Evolutionary conservation across 2,797 vertebrate species (phyloP).

Genomic region (Amblyopsis hoosieri): DNA sequence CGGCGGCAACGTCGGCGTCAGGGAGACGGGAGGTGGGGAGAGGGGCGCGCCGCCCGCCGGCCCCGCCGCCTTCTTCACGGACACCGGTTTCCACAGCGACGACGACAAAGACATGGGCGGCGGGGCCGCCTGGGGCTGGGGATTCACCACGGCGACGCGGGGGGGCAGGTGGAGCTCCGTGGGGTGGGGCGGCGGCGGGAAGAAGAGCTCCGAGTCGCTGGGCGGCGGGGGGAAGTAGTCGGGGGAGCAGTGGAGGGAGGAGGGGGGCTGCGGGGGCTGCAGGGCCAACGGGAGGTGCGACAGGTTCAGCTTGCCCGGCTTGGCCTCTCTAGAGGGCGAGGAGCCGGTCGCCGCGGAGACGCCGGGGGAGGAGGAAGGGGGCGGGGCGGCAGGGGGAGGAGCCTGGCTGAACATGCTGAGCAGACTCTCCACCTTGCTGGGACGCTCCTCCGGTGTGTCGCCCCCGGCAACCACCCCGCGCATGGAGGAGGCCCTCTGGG

Average conservation of each 20-base stretch:
- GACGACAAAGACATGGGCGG: constrained; percentile 44
- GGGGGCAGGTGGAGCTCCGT: constrained; percentile 86
- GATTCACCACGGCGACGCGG: constrained; percentile 92
- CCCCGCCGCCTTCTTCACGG: constrained; percentile 86
- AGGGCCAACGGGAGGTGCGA: constrained; percentile 84
- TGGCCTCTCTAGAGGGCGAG: constrained; percentile 71
- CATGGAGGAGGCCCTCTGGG: constrained; percentile 93
- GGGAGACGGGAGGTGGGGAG: constrained; percentile 69
- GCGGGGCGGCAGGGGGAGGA: constrained; percentile 52
- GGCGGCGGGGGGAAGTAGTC: constrained; percentile 92
- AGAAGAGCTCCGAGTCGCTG: constrained; percentile 89
- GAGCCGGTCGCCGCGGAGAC: constrained; percentile 69
- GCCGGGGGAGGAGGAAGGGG: constrained; percentile 82
- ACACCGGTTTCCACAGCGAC: constrained; percentile 83
- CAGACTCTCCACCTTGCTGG: constrained; percentile 91
- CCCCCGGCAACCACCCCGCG: constrained; percentile 72
- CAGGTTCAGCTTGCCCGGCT: constrained; percentile 93
- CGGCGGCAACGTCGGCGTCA: constrained; percentile 64
- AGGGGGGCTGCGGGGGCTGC: constrained; percentile 73
- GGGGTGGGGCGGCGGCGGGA: constrained; percentile 82
- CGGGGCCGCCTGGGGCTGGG: constrained; percentile 84
- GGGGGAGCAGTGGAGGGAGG: constrained; percentile 79
- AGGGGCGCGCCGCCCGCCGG: constrained; percentile 82
- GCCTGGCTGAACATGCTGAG: constrained; percentile 89
- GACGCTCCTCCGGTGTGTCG: constrained; percentile 80